Percentiles rank a stretch among this genome's conserved stretches.
Conservation (phyloP, 2,888 invertebrate species). For the Xylocampa areola region DNA sequence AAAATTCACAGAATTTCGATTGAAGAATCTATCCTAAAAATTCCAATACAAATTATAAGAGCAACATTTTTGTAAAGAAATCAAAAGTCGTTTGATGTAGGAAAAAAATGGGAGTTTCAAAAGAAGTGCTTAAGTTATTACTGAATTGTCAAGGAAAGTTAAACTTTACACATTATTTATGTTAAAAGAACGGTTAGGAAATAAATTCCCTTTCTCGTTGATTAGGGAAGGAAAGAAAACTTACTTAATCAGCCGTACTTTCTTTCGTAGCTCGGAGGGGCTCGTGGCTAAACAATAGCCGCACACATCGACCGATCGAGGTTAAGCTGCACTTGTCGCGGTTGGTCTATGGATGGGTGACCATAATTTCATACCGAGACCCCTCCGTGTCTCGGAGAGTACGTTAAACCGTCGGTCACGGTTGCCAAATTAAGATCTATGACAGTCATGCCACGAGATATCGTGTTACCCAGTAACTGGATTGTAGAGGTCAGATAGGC, state of each 20-base stretch:
- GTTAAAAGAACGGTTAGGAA: conserved; percentile 10
- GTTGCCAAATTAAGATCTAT: no score
- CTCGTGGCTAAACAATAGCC: no score
- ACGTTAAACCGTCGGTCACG: no score
- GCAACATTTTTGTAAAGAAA: conserved; percentile 18
- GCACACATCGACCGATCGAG: no score
- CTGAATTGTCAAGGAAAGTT: conserved; percentile 24
- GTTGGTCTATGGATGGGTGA: no score
- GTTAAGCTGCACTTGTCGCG: no score
- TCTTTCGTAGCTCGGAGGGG: no score
- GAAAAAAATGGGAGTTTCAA: conserved; percentile 19
- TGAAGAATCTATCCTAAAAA: conserved; percentile 10
- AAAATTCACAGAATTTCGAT: conserved; percentile 5
- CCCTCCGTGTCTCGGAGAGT: no score
- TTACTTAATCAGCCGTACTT: background rate
- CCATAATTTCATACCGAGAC: no score
- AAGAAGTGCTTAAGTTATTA: conserved; percentile 32
- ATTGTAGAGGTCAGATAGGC: no score
- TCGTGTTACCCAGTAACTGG: no score
- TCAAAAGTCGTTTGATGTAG: conserved; percentile 20
- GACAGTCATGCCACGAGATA: no score
- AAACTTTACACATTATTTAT: conserved; percentile 37
- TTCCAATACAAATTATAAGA: conserved; percentile 17
- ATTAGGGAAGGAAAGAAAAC: background rate
- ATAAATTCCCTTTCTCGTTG: conserved; percentile 9